Evolutionary conservation across 2,888 invertebrate species (phyloP), one percentile per base, ranked within the genome.

Genomic region (Pardosa pseudoannulata): DNA sequence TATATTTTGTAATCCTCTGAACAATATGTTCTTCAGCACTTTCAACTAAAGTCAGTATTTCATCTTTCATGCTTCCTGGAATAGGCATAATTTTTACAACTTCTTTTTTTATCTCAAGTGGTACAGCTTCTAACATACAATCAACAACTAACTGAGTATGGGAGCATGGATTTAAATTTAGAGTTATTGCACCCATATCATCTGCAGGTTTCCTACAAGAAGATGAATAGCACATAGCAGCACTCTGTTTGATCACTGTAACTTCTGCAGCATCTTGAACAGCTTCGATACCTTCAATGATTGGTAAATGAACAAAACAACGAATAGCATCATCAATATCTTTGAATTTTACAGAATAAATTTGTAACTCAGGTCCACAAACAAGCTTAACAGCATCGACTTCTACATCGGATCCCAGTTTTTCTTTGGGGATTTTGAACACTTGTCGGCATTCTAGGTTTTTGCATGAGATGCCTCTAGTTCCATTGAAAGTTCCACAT

Each of bases 401-500:
- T 36, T 93, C 93, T 6, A 91, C 91, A 92, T 94, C 91, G 6
- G 28, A 0, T 13, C 50, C 64, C 0, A 29, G 36, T 88, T 92
- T 90, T 92, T 92, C 90, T 93, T 93, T 89, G 92, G 93, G 70
- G 67, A 94, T 93, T 90, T 94, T 94, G 90, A 95, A 94, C 0
- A 94, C 93, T 19, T 93, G 94, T 91, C 94, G 93, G 91, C 95
- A 95, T 16, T 93, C 91, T 90, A 94, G 94, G 90, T 95, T 95
- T 91, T 95, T 95, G 90, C 95, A 95, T 28, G 94, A 92, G 23
- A 79, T n/a, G n/a, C 95, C 94, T 76, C 96, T 92, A 0, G 95
- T 95, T 1, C 96, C 96, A 91, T 95, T 96, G 88, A 94, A 94
- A 0, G 94, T 94, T 0, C 95, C 95, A 92, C 96, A 96, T 90